Evolutionary conservation across 2,113 vertebrate genomes (phyloP).

Genomic region (Misgurnus anguillicaudatus): DNA sequence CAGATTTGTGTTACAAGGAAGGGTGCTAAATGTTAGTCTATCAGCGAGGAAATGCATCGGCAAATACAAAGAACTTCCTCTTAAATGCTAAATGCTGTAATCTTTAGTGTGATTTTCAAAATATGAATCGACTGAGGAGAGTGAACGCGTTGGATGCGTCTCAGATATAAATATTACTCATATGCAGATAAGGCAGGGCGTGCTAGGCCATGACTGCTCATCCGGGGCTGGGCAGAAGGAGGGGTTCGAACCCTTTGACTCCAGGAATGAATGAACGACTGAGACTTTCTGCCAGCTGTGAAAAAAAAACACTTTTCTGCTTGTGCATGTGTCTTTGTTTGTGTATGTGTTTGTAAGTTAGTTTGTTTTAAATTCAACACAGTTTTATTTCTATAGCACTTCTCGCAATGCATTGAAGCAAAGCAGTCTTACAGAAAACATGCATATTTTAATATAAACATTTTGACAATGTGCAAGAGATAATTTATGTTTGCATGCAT

Average conservation of each 20-base stretch:
- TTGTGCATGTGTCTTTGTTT: not conserved
- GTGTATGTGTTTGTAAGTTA: not conserved
- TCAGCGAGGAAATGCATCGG: constrained; percentile 25
- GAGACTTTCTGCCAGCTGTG: constrained; percentile 4
- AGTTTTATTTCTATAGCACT: no score
- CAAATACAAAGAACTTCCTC: constrained; percentile 40
- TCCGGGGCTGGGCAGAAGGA: constrained; percentile 28
- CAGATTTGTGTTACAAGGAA: constrained; percentile 46
- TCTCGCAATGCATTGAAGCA: constrained; percentile 66
- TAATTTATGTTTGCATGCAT: no score
- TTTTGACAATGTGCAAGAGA: not conserved
- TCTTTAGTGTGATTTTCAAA: constrained; percentile 24
- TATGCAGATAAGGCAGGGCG: constrained; percentile 34
- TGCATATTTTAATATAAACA: not conserved
- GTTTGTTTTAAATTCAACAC: constrained; percentile 19
- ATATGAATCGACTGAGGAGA: constrained; percentile 15
- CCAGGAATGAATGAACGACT: constrained; percentile 38
- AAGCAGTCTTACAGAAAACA: no score
- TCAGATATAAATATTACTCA: constrained; percentile 32
- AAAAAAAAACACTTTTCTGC: no score
- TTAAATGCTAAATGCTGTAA: constrained; percentile 3
- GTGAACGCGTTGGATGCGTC: not conserved
- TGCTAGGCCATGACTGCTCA: constrained; percentile 19
- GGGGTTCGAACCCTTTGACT: constrained; percentile 41
- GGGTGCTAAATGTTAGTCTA: constrained; percentile 19